Evolutionary conservation across 2,797 vertebrate species (phyloP), one percentile per base, ranked within the genome.

Genomic region (Ambastaia sidthimunki): DNA sequence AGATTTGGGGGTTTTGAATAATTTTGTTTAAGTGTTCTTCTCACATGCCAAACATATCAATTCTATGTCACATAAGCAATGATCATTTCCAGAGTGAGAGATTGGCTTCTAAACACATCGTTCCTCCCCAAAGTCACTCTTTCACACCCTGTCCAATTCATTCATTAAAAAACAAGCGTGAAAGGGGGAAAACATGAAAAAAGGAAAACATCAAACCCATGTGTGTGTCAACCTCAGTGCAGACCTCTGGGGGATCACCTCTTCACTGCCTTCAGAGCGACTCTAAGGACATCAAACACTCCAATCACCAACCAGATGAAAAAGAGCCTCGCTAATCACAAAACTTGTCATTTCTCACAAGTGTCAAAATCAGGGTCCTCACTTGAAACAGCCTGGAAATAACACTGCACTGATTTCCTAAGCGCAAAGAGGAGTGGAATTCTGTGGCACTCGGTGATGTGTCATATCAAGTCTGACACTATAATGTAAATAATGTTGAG

Each of bases 281-380:
- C 47, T 78, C 70, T 47, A 54, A 80, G 80, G 71, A 85, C 85
- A 83, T 83, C 88, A 82, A 86, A 86, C 54, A 76, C 84, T 80
- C 80, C 83, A 82, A 85, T 89, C 85, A 87, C 82, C 85, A 86
- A 88, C 84, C 67, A 83, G 80, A 83, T 79, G 74, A 83, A 83
- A 78, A 82, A 82, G 68, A 77, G 69, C 57, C 31, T 3, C 19
- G 28, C 72, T 85, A 81, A 83, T 85, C 84, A 83, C 76, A 71
- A 85, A 82, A 82, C 78, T 82, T 87, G 83, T 87, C 82, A 84
- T 85, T 84, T 86, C 77, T 80, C 70, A 79, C 62, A 74, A 74
- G 75, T 78, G 73, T 74, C 70, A 74, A 78, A 74, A 76, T 79
- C 37, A 70, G 52, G 67, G 71, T 80, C 78, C 77, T 83, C 68